phyloP scores from a whole-genome alignment of 2,888 invertebrate species.

The Micropterix aruncella region DNA sequence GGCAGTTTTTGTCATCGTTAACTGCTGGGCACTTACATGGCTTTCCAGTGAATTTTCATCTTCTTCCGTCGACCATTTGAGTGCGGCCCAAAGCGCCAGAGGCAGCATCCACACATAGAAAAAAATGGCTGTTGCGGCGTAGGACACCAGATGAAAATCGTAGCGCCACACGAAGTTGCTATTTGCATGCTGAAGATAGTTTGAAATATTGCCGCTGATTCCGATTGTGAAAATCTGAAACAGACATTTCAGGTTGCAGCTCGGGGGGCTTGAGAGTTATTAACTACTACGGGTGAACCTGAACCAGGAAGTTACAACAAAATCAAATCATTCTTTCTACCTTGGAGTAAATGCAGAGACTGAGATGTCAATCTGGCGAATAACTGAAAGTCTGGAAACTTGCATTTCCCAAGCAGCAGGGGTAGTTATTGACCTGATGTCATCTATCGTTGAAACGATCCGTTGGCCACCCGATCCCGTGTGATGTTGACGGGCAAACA shows the following conservation, averaged over 20 bases:
- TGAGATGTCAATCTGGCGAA: too few relatives aligned
- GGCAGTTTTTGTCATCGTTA: too few relatives aligned
- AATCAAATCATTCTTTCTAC: too few relatives aligned
- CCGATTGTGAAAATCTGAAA: constrained; percentile 78
- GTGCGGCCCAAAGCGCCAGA: constrained; percentile 63
- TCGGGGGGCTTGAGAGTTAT: not conserved
- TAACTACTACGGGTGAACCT: not conserved
- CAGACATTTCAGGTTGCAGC: not conserved
- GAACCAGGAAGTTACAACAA: too few relatives aligned
- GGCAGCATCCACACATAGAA: constrained; percentile 83
- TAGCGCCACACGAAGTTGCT: constrained; percentile 71
- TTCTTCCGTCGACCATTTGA: constrained; percentile 64
- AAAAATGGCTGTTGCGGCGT: constrained; percentile 81
- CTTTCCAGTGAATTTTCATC: constrained; percentile 49
- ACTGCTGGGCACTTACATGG: constrained; percentile 38
- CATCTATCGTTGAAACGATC: too few relatives aligned
- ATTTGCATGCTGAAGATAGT: constrained; percentile 69
- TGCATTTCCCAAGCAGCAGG: too few relatives aligned
- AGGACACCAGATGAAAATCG: constrained; percentile 85
- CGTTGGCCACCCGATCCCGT: too few relatives aligned
- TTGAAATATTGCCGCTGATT: constrained; percentile 86
- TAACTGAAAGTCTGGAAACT: too few relatives aligned
- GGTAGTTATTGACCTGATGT: too few relatives aligned
- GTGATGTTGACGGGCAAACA: too few relatives aligned
- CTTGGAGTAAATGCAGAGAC: too few relatives aligned